Conservation (phyloP, 1,140 invertebrate genomes). For the Brachionus calyciflorus region DNA sequence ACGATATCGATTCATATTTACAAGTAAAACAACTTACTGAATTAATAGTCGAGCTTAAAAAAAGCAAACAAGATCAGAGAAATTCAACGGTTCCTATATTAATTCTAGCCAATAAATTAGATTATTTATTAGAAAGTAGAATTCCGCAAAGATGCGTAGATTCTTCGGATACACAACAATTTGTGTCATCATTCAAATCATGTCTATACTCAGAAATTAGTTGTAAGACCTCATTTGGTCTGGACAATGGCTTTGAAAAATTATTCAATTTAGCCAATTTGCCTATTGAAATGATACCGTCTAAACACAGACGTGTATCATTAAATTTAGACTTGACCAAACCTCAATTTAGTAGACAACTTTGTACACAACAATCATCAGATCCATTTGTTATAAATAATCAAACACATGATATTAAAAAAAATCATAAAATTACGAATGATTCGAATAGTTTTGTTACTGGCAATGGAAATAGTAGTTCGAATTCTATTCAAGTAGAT, state of each 20-base stretch:
- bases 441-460: neutral
- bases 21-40: slow-evolving; percentile 75
- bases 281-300: slow-evolving; percentile 81
- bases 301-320: slow-evolving; percentile 67
- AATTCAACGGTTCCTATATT: slow-evolving; percentile 10
- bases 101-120: slow-evolving; percentile 33
- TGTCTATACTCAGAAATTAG: slow-evolving; percentile 38
- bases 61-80: slow-evolving; percentile 66
- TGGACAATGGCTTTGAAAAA: slow-evolving; percentile 77
- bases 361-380: slow-evolving; percentile 6
- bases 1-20: slow-evolving; percentile 78
- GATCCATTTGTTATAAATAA: neutral
- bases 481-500: neutral
- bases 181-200: slow-evolving; percentile 24
- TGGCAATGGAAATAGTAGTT: neutral
- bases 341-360: slow-evolving; percentile 15
- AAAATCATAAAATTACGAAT: neutral
- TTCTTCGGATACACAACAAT: slow-evolving; percentile 7
- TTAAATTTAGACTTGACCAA: slow-evolving; percentile 51
- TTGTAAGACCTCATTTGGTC: slow-evolving; percentile 67
- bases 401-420: neutral
- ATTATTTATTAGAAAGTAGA: slow-evolving; percentile 31
- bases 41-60: slow-evolving; percentile 69
- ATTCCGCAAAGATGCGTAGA: neutral
- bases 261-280: slow-evolving; percentile 75